Evolutionary conservation across 2,113 vertebrate genomes (phyloP).

Genomic region (Dunckerocampus dactyliophorus): DNA sequence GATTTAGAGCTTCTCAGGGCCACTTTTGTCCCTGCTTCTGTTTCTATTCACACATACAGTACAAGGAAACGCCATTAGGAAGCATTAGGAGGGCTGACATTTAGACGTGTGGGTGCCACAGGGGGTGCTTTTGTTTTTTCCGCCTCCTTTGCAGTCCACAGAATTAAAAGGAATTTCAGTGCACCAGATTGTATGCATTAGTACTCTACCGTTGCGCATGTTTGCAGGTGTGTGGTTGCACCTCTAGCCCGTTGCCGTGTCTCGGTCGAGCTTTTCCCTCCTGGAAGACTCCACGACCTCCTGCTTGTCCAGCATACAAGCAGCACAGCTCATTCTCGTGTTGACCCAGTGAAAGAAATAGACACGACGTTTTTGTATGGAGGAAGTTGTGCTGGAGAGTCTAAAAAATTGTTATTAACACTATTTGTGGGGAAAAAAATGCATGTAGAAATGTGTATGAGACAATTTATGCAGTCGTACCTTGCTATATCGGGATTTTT

Average conservation of each 20-base stretch:
- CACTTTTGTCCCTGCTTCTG: slow-evolving; percentile 31
- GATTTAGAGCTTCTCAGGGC: slow-evolving; percentile 58
- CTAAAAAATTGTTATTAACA: no score
- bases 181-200: background rate
- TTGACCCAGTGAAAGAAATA: slow-evolving; percentile 29
- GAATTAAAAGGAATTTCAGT: background rate
- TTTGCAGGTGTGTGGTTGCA: slow-evolving; percentile 1
- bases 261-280: slow-evolving; percentile 34
- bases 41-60: slow-evolving; percentile 52
- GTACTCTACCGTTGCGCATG: slow-evolving; percentile 11
- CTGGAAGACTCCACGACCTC: slow-evolving; percentile 20
- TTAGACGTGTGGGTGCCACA: slow-evolving; percentile 46
- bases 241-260: slow-evolving; percentile 8
- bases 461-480: no score
- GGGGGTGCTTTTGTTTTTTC: slow-evolving; percentile 43
- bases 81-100: slow-evolving; percentile 56
- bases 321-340: slow-evolving; percentile 20
- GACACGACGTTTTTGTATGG: background rate
- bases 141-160: slow-evolving; percentile 6
- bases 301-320: slow-evolving; percentile 14
- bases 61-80: slow-evolving; percentile 24
- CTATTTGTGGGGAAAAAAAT: no score
- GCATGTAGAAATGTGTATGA: no score
- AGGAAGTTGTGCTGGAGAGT: background rate
- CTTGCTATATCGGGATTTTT: no score